A percentile compares a stretch with the other conserved stretches of the same genome.
phyloP scores from a whole-genome alignment of 1,140 invertebrate species.

The Bombus difficillimus region DNA sequence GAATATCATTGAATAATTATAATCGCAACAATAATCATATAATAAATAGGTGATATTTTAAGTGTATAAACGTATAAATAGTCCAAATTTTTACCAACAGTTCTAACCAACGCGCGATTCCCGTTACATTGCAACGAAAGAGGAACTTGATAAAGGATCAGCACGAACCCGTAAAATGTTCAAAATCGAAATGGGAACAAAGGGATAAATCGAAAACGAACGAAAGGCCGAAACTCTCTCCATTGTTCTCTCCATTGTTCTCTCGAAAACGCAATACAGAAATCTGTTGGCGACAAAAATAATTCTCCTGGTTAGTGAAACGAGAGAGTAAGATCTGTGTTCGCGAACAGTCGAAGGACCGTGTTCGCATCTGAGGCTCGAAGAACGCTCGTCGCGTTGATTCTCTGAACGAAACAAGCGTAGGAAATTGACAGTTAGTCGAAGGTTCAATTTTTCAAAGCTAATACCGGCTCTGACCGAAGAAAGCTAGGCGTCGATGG shows the following conservation, averaged over 20 bases:
- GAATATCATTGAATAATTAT: too few relatives aligned
- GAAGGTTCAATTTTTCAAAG: constrained; percentile 71
- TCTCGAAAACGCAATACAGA: too few relatives aligned
- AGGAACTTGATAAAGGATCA: too few relatives aligned
- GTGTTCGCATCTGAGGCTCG: neutral
- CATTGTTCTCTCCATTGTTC: constrained; percentile 8
- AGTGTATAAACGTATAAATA: too few relatives aligned
- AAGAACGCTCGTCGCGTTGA: constrained; percentile 18
- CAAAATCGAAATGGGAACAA: neutral
- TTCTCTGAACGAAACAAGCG: constrained; percentile 62
- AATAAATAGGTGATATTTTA: too few relatives aligned
- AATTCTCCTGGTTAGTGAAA: neutral
- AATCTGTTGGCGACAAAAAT: neutral
- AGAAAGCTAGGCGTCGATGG: neutral
- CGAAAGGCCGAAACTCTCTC: neutral
- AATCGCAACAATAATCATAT: too few relatives aligned
- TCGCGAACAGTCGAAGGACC: neutral
- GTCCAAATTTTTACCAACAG: too few relatives aligned
- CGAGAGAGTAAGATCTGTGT: neutral
- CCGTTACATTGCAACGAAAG: too few relatives aligned
- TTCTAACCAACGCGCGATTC: too few relatives aligned
- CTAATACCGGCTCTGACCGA: constrained; percentile 52
- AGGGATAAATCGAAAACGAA: neutral
- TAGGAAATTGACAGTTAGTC: constrained; percentile 70
- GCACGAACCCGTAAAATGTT: neutral